Evolutionary conservation across 2,113 vertebrate species (phyloP), one percentile per base, ranked within the genome.

Genomic region (Struthidea cinerea): DNA sequence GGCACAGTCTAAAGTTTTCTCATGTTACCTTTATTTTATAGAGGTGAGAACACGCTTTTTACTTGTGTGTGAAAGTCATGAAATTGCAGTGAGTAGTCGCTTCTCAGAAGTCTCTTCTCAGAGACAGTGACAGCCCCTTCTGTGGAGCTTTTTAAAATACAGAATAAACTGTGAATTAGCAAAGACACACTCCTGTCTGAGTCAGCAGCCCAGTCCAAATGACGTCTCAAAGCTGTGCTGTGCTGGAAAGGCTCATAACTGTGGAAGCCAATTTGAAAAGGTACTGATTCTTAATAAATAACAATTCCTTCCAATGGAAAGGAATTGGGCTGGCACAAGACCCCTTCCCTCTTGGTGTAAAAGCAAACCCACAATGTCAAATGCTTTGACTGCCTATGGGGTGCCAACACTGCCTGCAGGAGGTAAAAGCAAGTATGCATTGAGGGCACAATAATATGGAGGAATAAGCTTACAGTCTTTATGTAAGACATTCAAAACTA

Each of bases 131-230:
- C 42, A 60, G 64, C 61, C 37, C 65, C 73, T 91, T 89, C 83
- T 84, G 81, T 46, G 47, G 47, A 89, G 73, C 79, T 88, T 88
- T 95, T 83, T 93, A 3, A 69, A 81, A 65, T 76, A 57, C 67
- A 74, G 68, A 86, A 78, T 74, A 91, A 93, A 94, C 47, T 65
- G 68, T 50, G 77, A 81, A 87, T 90, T 89, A 94, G 73, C 81
- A 93, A 89, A 93, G 70, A 70, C 42, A 33, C 33, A n/a, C 53
- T 94, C 33, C 70, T 77, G 12, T 57, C 59, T 87, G 94, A 92
- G 76, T 79, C 71, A 90, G 46, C 69, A 79, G 76, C 69, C 93
- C 74, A 60, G 68, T 65, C n/a, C 70, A 86, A 95, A 73, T 64
- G 74, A 79, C 28, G 80, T 89, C 73, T 90, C 41, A 87, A 83